Evolutionary conservation across 2,797 vertebrate species (phyloP).

Genomic region (Siniperca undulata): DNA sequence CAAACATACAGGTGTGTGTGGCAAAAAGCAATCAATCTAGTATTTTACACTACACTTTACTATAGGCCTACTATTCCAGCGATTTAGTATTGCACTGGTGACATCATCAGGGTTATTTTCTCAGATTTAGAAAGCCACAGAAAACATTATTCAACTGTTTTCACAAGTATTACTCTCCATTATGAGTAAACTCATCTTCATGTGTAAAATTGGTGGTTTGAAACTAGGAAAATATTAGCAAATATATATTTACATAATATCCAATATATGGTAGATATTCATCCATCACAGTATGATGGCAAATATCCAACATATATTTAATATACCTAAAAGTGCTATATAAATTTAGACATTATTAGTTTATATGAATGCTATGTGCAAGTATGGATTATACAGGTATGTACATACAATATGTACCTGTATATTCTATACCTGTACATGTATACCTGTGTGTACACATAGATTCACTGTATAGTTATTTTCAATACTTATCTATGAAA

Average conservation of each 20-base stretch:
- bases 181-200: neutral
- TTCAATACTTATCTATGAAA: too few relatives aligned
- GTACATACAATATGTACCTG: neutral
- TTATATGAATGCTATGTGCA: neutral
- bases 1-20: neutral
- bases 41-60: neutral
- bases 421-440: neutral
- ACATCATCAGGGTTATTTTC: neutral
- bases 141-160: neutral
- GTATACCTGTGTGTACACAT: neutral
- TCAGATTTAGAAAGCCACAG: neutral
- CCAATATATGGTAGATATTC: neutral
- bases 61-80: neutral
- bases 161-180: neutral
- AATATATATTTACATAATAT: neutral
- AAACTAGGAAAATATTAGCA: neutral
- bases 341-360: neutral
- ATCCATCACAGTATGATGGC: neutral
- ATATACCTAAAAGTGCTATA: neutral
- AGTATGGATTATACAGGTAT: neutral
- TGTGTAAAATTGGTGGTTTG: neutral
- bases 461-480: neutral
- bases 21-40: too few relatives aligned
- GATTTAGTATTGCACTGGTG: neutral
- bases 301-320: neutral